A percentile compares a stretch with the other conserved stretches of the same genome.
phyloP scores from a whole-genome alignment of 2,113 vertebrate genomes.

The Actinemys pallida region DNA sequence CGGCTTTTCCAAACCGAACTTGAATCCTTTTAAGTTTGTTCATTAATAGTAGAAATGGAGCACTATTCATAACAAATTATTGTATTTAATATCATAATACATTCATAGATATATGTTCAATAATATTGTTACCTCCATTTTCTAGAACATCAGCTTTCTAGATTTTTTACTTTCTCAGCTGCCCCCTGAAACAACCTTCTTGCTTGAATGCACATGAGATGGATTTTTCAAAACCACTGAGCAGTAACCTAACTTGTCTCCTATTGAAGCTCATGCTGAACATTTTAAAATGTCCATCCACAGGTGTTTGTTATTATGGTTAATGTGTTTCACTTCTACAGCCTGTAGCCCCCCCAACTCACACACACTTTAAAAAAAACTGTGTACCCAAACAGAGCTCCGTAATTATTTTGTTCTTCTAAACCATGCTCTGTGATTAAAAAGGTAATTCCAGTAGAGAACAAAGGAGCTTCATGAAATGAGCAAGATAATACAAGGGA shows the following conservation, averaged over 20 bases:
- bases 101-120: background rate
- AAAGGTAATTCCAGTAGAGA: slow-evolving; percentile 14
- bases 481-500: background rate
- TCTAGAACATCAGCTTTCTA: background rate
- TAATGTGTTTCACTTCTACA: background rate
- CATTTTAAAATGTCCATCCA: background rate
- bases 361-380: background rate
- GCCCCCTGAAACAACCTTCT: background rate
- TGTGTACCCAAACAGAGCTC: background rate
- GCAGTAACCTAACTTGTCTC: background rate
- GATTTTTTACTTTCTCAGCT: background rate
- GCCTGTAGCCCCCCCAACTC: background rate
- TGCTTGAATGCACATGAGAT: accelerated
- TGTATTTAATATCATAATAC: background rate
- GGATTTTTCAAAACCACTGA: background rate
- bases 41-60: background rate
- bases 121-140: background rate
- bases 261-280: background rate
- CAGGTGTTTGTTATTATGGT: background rate
- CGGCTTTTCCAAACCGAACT: background rate
- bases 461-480: background rate
- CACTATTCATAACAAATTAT: background rate
- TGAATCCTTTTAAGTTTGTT: background rate
- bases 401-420: background rate
- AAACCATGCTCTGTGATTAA: background rate